These are phyloP conservation scores for Cephalopterus ornatus DNA, from an alignment of 2,113 vertebrate genomes.

Conservation along the genomic window DNA sequence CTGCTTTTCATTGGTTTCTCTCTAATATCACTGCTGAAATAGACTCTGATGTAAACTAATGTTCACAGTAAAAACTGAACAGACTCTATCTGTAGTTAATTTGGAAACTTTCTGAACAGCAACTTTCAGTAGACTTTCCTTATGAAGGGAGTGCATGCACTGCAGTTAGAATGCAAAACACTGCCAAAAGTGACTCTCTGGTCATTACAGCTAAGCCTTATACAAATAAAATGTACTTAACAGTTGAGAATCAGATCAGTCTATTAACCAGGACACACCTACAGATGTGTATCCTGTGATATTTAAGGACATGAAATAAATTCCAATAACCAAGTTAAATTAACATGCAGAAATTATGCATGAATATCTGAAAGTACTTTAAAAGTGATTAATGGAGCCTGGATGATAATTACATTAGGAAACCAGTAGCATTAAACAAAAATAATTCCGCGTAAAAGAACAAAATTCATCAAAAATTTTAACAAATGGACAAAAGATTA, in stretches of 20 bases:
- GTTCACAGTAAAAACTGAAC: not conserved
- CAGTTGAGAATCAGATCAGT: not conserved
- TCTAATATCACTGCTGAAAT: not conserved
- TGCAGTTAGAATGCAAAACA: not conserved
- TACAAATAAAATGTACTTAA: not conserved
- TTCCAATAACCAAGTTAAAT: conserved; percentile 23
- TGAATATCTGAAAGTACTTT: conserved; percentile 35
- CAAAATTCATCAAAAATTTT: conserved; percentile 42
- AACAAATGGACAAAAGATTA: conserved; percentile 16
- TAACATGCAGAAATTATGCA: conserved; percentile 45
- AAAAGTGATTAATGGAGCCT: conserved; percentile 51
- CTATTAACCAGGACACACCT: not conserved
- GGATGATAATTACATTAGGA: conserved; percentile 45
- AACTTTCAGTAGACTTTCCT: not conserved
- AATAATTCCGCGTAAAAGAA: conserved; percentile 20
- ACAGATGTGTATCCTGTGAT: not conserved
- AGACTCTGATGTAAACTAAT: not conserved
- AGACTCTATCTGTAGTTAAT: not conserved
- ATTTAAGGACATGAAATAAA: conserved; percentile 3
- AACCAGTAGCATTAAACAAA: conserved; percentile 47
- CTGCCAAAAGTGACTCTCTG: not conserved
- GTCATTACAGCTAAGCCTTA: not conserved
- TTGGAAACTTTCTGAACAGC: not conserved
- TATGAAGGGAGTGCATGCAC: not conserved
- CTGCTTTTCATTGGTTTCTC: not conserved